phyloP scores from a whole-genome alignment of 2,888 invertebrate genomes.

The Bhutanitis thaidina region DNA sequence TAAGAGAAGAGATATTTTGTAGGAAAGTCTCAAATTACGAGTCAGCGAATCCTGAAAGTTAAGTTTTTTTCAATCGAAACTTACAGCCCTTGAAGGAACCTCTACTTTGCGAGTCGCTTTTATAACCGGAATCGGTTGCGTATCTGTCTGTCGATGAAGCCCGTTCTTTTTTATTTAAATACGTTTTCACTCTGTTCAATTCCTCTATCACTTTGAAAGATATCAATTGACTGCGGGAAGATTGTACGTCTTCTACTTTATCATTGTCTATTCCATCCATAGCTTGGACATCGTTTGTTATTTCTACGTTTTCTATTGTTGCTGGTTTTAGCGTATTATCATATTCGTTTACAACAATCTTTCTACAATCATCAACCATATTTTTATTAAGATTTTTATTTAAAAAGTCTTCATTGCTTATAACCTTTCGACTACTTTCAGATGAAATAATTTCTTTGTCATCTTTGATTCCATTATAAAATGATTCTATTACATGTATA shows the following conservation, averaged over 20 bases:
- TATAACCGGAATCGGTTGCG: conserved; percentile 53
- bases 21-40: no score
- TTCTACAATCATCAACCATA: neutral
- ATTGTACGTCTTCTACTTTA: conserved; percentile 24
- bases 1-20: no score
- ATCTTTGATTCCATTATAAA: neutral
- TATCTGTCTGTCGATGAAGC: conserved; percentile 26
- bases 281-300: neutral
- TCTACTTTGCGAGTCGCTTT: conserved; percentile 46
- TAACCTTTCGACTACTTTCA: neutral
- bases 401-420: neutral
- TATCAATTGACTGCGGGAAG: conserved; percentile 36
- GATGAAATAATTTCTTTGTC: neutral
- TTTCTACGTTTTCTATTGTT: no score
- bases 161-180: conserved; percentile 37
- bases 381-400: neutral
- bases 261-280: neutral
- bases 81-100: conserved; percentile 34
- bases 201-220: conserved; percentile 64
- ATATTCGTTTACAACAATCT: neutral
- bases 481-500: neutral
- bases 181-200: conserved; percentile 49
- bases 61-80: conserved; percentile 8
- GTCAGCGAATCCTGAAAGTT: no score
- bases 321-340: neutral